A percentile compares a stretch with the other conserved stretches of the same genome.
Conservation (phyloP, 2,888 invertebrate genomes). For the Pseudococcus longispinus region DNA sequence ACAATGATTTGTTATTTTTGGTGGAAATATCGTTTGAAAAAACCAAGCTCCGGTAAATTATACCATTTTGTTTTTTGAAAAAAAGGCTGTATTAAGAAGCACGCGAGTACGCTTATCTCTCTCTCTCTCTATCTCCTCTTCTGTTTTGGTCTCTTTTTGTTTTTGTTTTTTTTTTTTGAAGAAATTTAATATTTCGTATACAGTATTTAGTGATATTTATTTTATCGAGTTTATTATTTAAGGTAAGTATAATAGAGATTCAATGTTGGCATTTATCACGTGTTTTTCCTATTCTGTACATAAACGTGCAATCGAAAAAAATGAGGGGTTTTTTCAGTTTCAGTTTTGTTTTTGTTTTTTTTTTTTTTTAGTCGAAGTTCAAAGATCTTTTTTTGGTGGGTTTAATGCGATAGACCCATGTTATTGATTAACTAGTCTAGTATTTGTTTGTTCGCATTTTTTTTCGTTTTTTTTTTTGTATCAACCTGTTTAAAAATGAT, state of each 20-base stretch:
- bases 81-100: neutral
- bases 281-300: neutral
- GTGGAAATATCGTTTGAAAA: neutral
- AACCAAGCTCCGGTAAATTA: too few relatives aligned
- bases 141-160: neutral
- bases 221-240: constrained; percentile 9
- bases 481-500: neutral
- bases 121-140: neutral
- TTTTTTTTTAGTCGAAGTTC: neutral
- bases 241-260: neutral
- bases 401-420: neutral
- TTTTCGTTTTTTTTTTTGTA: neutral
- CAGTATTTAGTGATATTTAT: constrained; percentile 27
- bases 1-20: neutral
- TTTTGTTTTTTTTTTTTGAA: neutral
- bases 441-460: neutral
- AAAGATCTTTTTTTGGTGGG: neutral
- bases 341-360: neutral
- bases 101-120: constrained; percentile 41
- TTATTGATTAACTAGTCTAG: neutral
- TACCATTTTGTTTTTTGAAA: neutral
- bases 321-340: neutral
- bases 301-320: neutral
- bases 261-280: constrained; percentile 41
- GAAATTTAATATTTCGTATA: neutral